Base-by-base conservation (phyloP, 2,888 invertebrate genomes). In the Drosophila kanekoi region DNA sequence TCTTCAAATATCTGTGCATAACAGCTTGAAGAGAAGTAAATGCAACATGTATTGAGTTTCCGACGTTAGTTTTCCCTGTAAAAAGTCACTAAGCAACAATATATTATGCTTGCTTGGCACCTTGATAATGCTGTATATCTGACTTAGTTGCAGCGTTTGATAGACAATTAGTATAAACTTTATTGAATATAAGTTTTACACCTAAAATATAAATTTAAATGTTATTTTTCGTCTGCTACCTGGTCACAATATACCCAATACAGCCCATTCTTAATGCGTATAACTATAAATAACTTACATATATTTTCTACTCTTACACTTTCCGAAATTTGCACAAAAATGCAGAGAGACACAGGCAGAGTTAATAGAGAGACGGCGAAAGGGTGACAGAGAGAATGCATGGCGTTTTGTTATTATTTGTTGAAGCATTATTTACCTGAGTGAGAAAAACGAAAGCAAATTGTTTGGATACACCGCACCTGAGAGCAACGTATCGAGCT, bases 241-340 rank as follows among this genome's bases (percentile, higher is more conserved):
- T 18, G 3, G 1, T 2, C 20, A 13, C 3, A 20, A 6, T 43
- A 8, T n/a, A 20, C 13, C 13, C 4, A 13, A 13, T 10, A 20
- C 16, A 4, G 18, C 8, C 9, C 10, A 28, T 14, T 3, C 28
- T 0, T 6, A n/a, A 16, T 33, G 16, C 4, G 2, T 11, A 43
- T 38, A 53, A 49, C 60, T 51, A 61, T 63, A 74, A 65, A 77
- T 66, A 82, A 79, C 77, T 82, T 16, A 49, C 67, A 78, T 75
- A 73, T 58, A 72, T 88, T 77, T 85, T 75, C 67, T 71, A 70
- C 77, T 69, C 77, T 62, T 81, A 69, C 82, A 75, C 69, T 81
- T 74, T 51, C 73, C 70, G 56, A 72, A 79, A 74, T 62, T 77
- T 73, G 48, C 59, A 71, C 47, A 62, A n/a, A 62, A 20, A 33